Conservation (phyloP, 2,113 vertebrate species). For the Entelurus aequoreus region DNA sequence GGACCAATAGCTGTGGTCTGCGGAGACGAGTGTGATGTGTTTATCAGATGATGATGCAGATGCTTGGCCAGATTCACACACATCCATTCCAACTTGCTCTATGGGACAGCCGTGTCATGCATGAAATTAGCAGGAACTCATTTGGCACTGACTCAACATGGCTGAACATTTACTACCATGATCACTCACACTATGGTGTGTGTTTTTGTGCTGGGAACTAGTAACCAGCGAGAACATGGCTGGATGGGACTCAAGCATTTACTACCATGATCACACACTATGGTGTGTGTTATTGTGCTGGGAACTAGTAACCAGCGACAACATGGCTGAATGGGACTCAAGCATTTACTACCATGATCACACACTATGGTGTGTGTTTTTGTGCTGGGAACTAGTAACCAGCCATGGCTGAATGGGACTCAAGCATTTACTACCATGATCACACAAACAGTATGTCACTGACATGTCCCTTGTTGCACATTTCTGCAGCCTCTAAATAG, state of each 20-base stretch:
- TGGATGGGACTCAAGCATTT: neutral
- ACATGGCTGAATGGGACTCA: constrained; percentile 12
- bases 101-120: constrained; percentile 19
- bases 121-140: constrained; percentile 27
- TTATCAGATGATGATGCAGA: constrained; percentile 42
- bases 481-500: constrained; percentile 14
- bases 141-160: constrained; percentile 19
- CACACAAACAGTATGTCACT: constrained; percentile 20
- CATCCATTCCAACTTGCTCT: constrained; percentile 40
- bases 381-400: constrained; percentile 20
- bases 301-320: constrained; percentile 19
- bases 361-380: constrained; percentile 19
- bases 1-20: constrained; percentile 39
- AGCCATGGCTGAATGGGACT: neutral
- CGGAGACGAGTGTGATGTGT: constrained; percentile 21
- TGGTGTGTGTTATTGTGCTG: constrained; percentile 17
- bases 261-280: constrained; percentile 16
- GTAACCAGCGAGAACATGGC: neutral
- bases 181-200: constrained; percentile 20
- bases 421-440: neutral
- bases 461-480: constrained; percentile 11
- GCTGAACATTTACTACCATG: constrained; percentile 8
- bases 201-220: constrained; percentile 19
- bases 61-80: constrained; percentile 47
- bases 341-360: constrained; percentile 1